phyloP scores from a whole-genome alignment of 2,888 invertebrate genomes.

The Rhingia rostrata region DNA sequence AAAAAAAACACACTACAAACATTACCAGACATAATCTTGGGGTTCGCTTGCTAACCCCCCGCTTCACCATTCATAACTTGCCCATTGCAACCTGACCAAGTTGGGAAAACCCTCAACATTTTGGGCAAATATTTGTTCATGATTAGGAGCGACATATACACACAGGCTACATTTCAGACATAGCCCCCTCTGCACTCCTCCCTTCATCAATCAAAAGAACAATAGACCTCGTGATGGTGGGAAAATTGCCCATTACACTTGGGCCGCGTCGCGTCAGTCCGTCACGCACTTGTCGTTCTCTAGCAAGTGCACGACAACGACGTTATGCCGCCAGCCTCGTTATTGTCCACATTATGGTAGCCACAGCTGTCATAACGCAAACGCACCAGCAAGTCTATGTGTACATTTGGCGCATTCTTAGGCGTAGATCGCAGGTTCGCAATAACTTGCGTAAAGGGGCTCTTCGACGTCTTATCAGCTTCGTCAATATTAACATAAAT shows the following conservation, averaged over 20 bases:
- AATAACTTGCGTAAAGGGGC: conserved; percentile 61
- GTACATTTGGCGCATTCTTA: conserved; percentile 73
- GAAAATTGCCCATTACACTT: conserved; percentile 67
- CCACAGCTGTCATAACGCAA: conserved; percentile 68
- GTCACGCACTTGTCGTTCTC: conserved; percentile 68
- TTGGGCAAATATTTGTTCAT: conserved; percentile 71
- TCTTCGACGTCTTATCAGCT: conserved; percentile 67
- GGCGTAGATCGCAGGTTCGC: conserved; percentile 63
- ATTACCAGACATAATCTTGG: conserved; percentile 37
- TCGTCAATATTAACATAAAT: conserved; percentile 73
- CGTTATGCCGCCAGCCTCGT: conserved; percentile 9
- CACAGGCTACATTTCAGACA: conserved; percentile 31
- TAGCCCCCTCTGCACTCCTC: conserved; percentile 7
- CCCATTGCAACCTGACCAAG: conserved; percentile 13
- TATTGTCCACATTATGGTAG: conserved; percentile 29
- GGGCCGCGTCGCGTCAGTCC: conserved; percentile 37
- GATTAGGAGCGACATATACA: conserved; percentile 64
- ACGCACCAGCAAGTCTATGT: conserved; percentile 57
- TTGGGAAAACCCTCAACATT: conserved; percentile 69
- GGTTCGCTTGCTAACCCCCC: background rate
- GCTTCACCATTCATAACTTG: background rate
- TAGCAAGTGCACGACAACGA: conserved; percentile 31
- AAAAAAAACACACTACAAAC: conserved; percentile 61
- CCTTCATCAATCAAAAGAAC: conserved; percentile 67
- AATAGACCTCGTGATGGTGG: conserved; percentile 61